Conservation (phyloP, 1,140 invertebrate species). For the Solen grandis region DNA sequence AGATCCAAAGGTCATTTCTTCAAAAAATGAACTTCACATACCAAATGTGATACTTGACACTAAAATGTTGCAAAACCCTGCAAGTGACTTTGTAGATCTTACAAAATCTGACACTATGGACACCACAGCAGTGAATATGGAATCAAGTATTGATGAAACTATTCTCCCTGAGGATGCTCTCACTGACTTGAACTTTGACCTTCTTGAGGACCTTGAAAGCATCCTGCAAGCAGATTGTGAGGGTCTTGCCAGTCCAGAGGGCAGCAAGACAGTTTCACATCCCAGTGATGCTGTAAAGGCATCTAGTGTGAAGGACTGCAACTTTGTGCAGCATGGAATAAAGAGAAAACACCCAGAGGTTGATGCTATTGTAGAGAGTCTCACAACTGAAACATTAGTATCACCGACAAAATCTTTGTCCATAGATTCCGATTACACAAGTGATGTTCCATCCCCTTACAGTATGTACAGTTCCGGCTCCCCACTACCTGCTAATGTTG, state of each 20-base stretch:
- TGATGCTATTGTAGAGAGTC: constrained; percentile 41
- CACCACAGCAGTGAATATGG: neutral
- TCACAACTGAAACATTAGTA: constrained; percentile 32
- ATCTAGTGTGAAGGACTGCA: no score
- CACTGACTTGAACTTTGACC: constrained; percentile 62
- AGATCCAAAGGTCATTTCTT: neutral
- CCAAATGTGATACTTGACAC: neutral
- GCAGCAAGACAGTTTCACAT: no score
- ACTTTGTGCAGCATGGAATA: no score
- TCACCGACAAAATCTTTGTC: constrained; percentile 26
- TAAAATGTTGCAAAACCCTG: neutral
- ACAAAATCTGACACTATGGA: no score
- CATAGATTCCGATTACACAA: constrained; percentile 37
- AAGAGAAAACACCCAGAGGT: constrained; percentile 49
- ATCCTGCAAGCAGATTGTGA: constrained; percentile 59
- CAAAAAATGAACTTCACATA: neutral
- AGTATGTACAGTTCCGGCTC: constrained; percentile 67
- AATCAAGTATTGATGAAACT: neutral
- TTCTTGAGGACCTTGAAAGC: constrained; percentile 65
- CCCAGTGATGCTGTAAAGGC: no score
- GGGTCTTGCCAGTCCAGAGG: constrained; percentile 46
- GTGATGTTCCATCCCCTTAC: constrained; percentile 57
- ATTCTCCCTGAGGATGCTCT: neutral
- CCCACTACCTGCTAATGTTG: constrained; percentile 56
- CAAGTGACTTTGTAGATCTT: no score